phyloP scores from a whole-genome alignment of 2,888 invertebrate species.

The Hesperia comma region DNA sequence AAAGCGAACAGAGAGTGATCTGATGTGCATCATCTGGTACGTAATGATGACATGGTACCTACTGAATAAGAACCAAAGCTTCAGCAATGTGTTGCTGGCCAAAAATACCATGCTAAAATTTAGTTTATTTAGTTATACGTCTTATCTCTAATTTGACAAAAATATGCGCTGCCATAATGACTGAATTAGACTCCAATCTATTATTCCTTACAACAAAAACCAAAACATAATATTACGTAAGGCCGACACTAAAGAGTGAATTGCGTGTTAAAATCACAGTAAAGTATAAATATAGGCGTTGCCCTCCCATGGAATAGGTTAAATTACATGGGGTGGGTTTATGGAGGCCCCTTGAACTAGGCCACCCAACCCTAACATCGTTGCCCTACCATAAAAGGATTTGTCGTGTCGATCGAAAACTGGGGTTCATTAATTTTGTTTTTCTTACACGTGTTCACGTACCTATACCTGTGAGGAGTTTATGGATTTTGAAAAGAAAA shows the following conservation, averaged over 20 bases:
- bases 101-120: too few species aligned
- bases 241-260: conserved; percentile 40
- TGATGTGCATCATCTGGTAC: too few species aligned
- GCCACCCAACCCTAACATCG: conserved; percentile 42
- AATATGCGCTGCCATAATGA: too few species aligned
- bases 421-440: conserved; percentile 27
- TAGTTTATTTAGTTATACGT: too few species aligned
- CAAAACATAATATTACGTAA: not conserved
- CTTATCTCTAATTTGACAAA: too few species aligned
- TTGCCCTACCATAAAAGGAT: conserved; percentile 42
- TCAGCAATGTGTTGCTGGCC: too few species aligned
- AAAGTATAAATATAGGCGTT: conserved; percentile 38
- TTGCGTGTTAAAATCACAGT: conserved; percentile 53
- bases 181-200: not conserved
- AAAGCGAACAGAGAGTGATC: too few species aligned
- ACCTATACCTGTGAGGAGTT: not conserved
- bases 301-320: conserved; percentile 41
- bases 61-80: too few species aligned
- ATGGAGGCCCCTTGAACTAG: conserved; percentile 44
- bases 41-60: too few species aligned
- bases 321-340: conserved; percentile 43
- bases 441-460: not conserved
- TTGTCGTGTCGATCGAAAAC: conserved; percentile 17
- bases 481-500: not conserved
- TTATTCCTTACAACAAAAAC: not conserved